These are phyloP conservation scores for Erynnis tages DNA, from an alignment of 2,888 invertebrate genomes.

Conservation along the genomic window DNA sequence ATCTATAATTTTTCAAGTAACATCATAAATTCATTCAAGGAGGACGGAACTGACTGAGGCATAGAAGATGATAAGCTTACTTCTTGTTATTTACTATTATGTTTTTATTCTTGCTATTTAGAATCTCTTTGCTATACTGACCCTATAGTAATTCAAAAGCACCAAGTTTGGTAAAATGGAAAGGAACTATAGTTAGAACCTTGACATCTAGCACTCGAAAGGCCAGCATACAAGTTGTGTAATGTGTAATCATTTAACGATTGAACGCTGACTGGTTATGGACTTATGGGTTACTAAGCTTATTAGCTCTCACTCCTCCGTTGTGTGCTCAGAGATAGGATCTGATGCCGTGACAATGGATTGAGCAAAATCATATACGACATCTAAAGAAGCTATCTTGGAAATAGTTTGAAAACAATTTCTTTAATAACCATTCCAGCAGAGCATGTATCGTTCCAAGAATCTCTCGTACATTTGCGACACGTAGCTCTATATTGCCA, in stretches of 20 bases:
- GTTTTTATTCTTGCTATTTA: too few species aligned
- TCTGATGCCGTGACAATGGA: constrained; percentile 10
- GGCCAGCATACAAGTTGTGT: constrained; percentile 21
- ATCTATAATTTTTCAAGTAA: too few species aligned
- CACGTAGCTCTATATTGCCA: background rate
- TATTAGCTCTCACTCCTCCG: constrained; percentile 22
- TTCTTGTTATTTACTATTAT: too few species aligned
- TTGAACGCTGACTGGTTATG: constrained; percentile 9
- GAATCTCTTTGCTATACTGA: too few species aligned
- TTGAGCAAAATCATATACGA: background rate
- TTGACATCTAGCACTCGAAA: constrained; percentile 21
- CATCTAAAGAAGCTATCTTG: too few species aligned
- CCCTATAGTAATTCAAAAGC: constrained; percentile 11
- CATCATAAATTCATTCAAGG: too few species aligned
- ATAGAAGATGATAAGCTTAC: too few species aligned
- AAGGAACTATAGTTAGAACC: constrained; percentile 28
- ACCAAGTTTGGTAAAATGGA: constrained; percentile 28
- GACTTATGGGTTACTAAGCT: too few species aligned
- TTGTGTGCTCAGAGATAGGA: constrained; percentile 3
- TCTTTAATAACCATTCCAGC: background rate
- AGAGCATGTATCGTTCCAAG: too few species aligned
- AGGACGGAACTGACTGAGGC: too few species aligned
- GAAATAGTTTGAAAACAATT: too few species aligned
- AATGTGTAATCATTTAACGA: constrained; percentile 20
- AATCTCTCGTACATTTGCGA: too few species aligned